phyloP scores from a whole-genome alignment of 1,140 invertebrate species.

The Oscheius sp. region DNA sequence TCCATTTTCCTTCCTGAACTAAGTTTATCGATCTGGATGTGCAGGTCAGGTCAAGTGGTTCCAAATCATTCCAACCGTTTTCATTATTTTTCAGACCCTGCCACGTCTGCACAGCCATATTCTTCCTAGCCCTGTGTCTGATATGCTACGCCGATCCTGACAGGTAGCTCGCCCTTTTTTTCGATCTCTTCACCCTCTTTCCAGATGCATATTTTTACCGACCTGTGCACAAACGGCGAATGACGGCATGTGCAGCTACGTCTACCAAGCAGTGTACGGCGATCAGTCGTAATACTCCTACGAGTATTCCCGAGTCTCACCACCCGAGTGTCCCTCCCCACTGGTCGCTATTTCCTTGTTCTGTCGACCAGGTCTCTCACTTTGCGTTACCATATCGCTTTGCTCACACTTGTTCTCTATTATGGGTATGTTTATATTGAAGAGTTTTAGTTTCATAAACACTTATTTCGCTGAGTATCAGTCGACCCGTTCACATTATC shows the following conservation, averaged over 20 bases:
- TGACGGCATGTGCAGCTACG: constrained; percentile 30
- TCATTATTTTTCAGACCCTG: constrained; percentile 30
- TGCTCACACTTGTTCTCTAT: neutral
- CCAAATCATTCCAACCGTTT: neutral
- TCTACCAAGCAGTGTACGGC: constrained; percentile 8
- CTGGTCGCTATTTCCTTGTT: neutral
- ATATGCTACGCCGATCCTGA: constrained; percentile 34
- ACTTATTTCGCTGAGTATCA: neutral
- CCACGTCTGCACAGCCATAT: constrained; percentile 32
- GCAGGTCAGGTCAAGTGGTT: neutral
- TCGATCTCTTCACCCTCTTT: neutral
- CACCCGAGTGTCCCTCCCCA: neutral
- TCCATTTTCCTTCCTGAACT: neutral
- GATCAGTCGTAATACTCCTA: neutral
- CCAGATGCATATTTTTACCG: constrained; percentile 37
- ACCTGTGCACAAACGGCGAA: constrained; percentile 23
- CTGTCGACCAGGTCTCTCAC: neutral
- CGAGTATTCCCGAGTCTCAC: neutral
- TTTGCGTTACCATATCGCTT: neutral
- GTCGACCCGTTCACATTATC: neutral
- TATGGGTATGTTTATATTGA: neutral
- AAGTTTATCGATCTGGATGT: neutral
- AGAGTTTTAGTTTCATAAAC: too few species aligned
- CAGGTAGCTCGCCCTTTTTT: neutral
- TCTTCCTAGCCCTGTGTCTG: constrained; percentile 27